Evolutionary conservation across 2,113 vertebrate species (phyloP).

Genomic region (Amphilophus citrinellus): DNA sequence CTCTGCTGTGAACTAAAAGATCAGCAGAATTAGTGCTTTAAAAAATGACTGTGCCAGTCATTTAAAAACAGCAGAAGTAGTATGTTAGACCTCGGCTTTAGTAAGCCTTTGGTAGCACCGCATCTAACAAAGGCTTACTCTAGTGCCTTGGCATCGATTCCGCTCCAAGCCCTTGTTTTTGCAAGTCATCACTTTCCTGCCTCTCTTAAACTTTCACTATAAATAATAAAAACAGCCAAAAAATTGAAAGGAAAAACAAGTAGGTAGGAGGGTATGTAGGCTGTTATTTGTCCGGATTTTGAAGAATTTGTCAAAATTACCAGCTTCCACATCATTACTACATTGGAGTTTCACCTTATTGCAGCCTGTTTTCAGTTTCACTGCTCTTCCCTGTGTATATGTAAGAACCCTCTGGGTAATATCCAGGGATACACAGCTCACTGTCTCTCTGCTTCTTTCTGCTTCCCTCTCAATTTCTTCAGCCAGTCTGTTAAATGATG

Average conservation of each 20-base stretch:
- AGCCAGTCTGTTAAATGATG: neutral
- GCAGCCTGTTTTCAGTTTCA: neutral
- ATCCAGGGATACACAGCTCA: neutral
- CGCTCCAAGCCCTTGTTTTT: neutral
- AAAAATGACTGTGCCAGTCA: neutral
- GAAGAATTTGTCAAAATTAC: neutral
- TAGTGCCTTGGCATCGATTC: neutral
- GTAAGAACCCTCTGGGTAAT: neutral
- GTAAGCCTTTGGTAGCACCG: neutral
- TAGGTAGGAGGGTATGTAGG: neutral
- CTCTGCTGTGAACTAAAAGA: neutral
- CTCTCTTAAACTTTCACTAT: neutral
- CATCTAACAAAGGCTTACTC: neutral
- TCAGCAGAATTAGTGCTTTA: conserved; percentile 1
- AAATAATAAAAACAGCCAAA: neutral
- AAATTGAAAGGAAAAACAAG: neutral
- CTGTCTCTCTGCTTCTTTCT: neutral
- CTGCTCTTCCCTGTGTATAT: neutral
- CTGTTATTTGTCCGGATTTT: too few relatives aligned
- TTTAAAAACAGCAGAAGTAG: neutral
- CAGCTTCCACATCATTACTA: neutral
- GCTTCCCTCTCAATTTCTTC: neutral
- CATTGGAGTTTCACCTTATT: neutral
- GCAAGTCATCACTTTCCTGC: neutral
- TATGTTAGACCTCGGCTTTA: neutral